These are phyloP conservation scores for Euphysa ruthae DNA, from an alignment of 30 jellyfish, hydroid and myxozoan species.

Conservation along the genomic window DNA sequence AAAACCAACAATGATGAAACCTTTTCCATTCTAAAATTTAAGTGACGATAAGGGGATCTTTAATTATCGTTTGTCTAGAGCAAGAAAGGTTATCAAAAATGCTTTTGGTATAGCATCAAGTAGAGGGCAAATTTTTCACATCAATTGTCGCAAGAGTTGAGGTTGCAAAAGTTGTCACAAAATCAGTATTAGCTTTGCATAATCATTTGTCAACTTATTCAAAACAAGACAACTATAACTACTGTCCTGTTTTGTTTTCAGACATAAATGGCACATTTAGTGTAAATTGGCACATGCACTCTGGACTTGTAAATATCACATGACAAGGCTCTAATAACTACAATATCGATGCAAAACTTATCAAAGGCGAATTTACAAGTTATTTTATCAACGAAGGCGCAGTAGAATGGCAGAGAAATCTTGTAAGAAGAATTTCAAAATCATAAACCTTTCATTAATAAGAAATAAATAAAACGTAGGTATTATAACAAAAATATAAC, in stretches of 20 bases:
- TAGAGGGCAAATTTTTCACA: constrained; percentile 41
- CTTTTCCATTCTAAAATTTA: constrained; percentile 15
- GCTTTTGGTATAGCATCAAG: constrained; percentile 51
- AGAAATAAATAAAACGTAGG: too few species aligned
- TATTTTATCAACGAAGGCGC: constrained; percentile 20
- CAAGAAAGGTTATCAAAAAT: constrained; percentile 44
- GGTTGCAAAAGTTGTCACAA: constrained; percentile 4
- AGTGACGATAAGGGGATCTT: constrained; percentile 23
- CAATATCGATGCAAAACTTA: background rate
- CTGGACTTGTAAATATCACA: background rate
- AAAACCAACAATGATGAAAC: constrained; percentile 46
- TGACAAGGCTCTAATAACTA: constrained; percentile 18
- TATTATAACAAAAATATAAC: too few species aligned
- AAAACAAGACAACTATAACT: background rate
- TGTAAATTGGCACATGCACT: too few species aligned
- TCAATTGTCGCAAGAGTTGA: constrained; percentile 30
- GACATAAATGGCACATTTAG: background rate
- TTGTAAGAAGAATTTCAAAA: too few species aligned
- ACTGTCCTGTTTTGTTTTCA: constrained; percentile 20
- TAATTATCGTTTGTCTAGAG: constrained; percentile 35
- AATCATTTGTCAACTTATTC: constrained; percentile 7
- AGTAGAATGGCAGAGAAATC: constrained; percentile 1
- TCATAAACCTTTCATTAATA: too few species aligned
- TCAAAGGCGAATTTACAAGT: background rate
- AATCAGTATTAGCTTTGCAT: constrained; percentile 49